Evolutionary conservation across 1,140 invertebrate species (phyloP), one percentile per base, ranked within the genome.

Genomic region (Listronotus oregonensis): DNA sequence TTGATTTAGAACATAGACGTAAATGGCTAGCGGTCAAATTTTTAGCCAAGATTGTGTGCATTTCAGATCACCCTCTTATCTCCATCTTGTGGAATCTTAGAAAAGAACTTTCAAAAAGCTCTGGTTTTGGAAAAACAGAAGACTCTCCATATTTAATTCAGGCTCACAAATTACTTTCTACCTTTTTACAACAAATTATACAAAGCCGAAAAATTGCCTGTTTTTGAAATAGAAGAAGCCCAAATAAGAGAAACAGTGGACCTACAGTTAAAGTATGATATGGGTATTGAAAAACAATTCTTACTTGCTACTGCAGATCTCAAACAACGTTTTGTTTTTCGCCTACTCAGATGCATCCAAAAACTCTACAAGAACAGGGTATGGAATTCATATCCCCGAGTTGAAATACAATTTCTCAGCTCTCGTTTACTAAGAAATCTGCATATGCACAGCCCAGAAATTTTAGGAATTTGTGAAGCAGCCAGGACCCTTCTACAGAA

Each of bases 341-440:
- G 21, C 66, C 4, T 69, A 42, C 34, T 61, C 58, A 32, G 63
- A 69, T 40, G 58, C 55, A 4, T 69, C 63, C 12, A 62, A 50
- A 59, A 34, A 58, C 1, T 10, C 34, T 9, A 8, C 42, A 12
- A 59, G 40, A 21, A n/a, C n/a, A 4, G 58, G 58, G n/a, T n/a
- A n/a, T n/a, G n/a, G n/a, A n/a, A n/a, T n/a, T n/a, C n/a, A n/a
- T n/a, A n/a, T n/a, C n/a, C n/a, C n/a, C n/a, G n/a, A n/a, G n/a
- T n/a, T n/a, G n/a, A n/a, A n/a, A n/a, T n/a, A n/a, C n/a, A n/a
- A n/a, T n/a, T n/a, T n/a, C n/a, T n/a, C n/a, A n/a, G n/a, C n/a
- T n/a, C n/a, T n/a, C n/a, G n/a, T n/a, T n/a, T n/a, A n/a, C n/a
- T n/a, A n/a, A n/a, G n/a, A n/a, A n/a, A n/a, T n/a, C 3, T 34